Conservation (phyloP, 2,888 invertebrate genomes). For the Trissolcus japonicus region DNA sequence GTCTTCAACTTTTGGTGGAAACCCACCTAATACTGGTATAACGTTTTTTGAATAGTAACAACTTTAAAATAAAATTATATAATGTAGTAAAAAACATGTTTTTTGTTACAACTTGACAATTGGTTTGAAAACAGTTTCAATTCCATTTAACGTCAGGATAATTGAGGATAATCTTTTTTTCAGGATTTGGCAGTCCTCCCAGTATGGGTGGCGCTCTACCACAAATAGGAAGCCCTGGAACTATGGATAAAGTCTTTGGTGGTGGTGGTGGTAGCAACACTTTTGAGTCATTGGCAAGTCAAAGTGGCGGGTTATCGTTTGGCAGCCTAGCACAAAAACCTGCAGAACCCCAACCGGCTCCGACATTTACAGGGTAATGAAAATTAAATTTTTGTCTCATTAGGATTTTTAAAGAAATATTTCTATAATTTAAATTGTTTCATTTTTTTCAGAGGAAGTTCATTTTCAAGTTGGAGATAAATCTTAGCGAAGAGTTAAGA, state of each 20-base stretch:
- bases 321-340: slow-evolving; percentile 67
- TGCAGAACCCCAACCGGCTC: slow-evolving; percentile 66
- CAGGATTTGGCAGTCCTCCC: slow-evolving; percentile 69
- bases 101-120: too few relatives aligned
- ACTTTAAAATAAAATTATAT: too few relatives aligned
- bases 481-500: too few relatives aligned
- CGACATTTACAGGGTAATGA: slow-evolving; percentile 68
- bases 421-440: slow-evolving; percentile 35
- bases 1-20: slow-evolving; percentile 62
- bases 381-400: slow-evolving; percentile 10
- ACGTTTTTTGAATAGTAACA: too few relatives aligned
- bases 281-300: slow-evolving; percentile 71
- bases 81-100: too few relatives aligned
- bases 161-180: neutral
- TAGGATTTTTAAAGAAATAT: slow-evolving; percentile 4
- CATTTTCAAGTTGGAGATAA: slow-evolving; percentile 73
- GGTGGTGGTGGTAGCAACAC: slow-evolving; percentile 64
- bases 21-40: slow-evolving; percentile 61
- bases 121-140: too few relatives aligned
- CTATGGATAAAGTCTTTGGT: slow-evolving; percentile 70
- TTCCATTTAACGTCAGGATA: too few relatives aligned
- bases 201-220: slow-evolving; percentile 64
- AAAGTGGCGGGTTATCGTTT: slow-evolving; percentile 69
- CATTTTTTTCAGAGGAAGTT: slow-evolving; percentile 69
- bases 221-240: slow-evolving; percentile 61